phyloP scores from a whole-genome alignment of 2,797 vertebrate species.

The Sebastes nivosus region DNA sequence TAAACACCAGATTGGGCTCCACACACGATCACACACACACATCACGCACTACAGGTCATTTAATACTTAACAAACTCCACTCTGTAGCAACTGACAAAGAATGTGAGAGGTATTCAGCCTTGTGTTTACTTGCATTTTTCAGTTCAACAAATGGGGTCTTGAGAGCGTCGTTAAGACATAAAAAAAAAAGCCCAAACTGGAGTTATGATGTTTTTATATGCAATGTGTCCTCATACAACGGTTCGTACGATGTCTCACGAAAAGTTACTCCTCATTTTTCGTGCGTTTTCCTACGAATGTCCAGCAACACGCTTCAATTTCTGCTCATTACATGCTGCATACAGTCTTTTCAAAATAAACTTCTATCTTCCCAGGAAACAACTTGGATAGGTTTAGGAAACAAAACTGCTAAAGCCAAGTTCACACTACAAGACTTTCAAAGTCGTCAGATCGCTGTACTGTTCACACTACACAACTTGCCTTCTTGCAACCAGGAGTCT shows the following conservation, averaged over 20 bases:
- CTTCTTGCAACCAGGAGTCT: too few species aligned
- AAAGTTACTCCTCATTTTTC: not conserved
- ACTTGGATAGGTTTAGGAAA: not conserved
- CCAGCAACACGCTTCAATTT: not conserved
- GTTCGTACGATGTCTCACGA: not conserved
- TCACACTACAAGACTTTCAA: too few species aligned
- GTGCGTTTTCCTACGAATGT: not conserved
- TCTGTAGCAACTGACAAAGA: not conserved
- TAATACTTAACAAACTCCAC: not conserved
- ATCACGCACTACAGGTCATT: not conserved
- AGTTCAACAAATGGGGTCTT: not conserved
- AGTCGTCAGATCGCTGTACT: too few species aligned
- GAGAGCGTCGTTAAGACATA: not conserved
- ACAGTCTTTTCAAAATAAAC: not conserved
- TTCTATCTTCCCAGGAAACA: not conserved
- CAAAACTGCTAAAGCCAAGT: not conserved
- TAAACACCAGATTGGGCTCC: conserved; percentile 59
- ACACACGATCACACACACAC: not conserved
- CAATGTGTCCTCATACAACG: not conserved
- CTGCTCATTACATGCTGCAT: not conserved
- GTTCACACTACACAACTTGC: too few species aligned
- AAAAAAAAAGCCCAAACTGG: not conserved
- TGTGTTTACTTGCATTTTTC: not conserved
- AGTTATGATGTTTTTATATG: not conserved
- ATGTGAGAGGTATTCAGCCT: not conserved